Evolutionary conservation across 2,797 vertebrate species (phyloP).

Genomic region (Rhinatrema bivittatum): DNA sequence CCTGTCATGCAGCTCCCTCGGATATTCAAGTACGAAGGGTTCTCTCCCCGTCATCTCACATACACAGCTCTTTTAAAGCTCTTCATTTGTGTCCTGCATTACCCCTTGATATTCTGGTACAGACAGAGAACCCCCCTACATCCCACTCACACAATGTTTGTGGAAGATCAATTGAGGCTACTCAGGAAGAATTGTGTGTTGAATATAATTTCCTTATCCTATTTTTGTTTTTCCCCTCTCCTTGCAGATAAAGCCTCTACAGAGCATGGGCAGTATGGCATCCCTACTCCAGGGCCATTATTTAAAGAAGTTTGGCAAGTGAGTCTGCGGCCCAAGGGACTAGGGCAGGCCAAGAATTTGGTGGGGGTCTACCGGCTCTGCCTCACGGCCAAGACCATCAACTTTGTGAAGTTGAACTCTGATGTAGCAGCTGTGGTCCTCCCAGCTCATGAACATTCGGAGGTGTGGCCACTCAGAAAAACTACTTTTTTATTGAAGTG

Average conservation of each 20-base stretch:
- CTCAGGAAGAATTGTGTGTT: neutral
- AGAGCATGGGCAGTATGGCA: conserved; percentile 52
- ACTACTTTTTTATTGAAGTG: conserved; percentile 82
- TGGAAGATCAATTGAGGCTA: neutral
- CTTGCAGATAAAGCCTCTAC: conserved; percentile 3
- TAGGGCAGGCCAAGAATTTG: conserved; percentile 68
- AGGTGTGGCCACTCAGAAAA: conserved; percentile 74
- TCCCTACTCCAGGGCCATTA: conserved; percentile 58
- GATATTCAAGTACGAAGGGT: too few relatives aligned
- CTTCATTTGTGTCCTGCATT: too few relatives aligned
- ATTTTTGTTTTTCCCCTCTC: neutral
- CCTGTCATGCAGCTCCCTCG: too few relatives aligned
- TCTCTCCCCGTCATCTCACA: too few relatives aligned
- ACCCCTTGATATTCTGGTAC: too few relatives aligned
- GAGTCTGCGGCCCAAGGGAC: conserved; percentile 71
- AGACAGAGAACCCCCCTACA: too few relatives aligned
- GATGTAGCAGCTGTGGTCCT: conserved; percentile 66
- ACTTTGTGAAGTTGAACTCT: conserved; percentile 71
- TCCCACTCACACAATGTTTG: too few relatives aligned
- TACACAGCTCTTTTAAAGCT: too few relatives aligned
- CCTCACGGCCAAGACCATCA: conserved; percentile 70
- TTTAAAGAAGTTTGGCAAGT: conserved; percentile 82
- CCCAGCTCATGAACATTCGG: conserved; percentile 72
- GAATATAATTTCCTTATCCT: neutral
- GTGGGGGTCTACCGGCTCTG: conserved; percentile 71